phyloP scores from a whole-genome alignment of 2,888 invertebrate genomes.

The Anticlea derivata region DNA sequence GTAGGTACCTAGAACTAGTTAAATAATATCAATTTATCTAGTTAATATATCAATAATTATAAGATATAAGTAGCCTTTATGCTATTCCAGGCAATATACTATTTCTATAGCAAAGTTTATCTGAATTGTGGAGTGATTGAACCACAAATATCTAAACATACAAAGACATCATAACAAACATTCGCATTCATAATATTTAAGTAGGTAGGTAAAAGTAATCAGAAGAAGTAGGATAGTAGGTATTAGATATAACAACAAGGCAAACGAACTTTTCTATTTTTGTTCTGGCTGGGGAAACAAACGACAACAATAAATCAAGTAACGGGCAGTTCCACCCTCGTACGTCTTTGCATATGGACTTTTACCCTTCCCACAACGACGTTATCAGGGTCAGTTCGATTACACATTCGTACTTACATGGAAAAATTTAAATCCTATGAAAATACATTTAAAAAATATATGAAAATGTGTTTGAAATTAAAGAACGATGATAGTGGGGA shows the following conservation, averaged over 20 bases:
- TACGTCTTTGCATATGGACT: conserved; percentile 30
- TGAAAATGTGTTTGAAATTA: neutral
- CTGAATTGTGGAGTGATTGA: too few species aligned
- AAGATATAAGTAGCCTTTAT: too few species aligned
- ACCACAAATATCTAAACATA: too few species aligned
- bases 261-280: conserved; percentile 24
- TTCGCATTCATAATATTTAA: too few species aligned
- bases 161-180: too few species aligned
- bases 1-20: too few species aligned
- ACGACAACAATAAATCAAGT: conserved; percentile 27
- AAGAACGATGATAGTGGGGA: neutral
- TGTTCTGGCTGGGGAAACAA: conserved; percentile 20
- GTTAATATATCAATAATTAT: too few species aligned
- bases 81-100: too few species aligned
- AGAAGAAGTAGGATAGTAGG: neutral
- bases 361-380: conserved; percentile 27
- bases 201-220: too few species aligned
- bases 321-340: conserved; percentile 27
- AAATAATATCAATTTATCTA: too few species aligned
- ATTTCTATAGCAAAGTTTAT: too few species aligned
- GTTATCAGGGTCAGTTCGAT: conserved; percentile 28
- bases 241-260: conserved; percentile 5
- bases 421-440: neutral
- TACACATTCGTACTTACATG: conserved; percentile 2
- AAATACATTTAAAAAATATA: neutral